Conservation (phyloP, 1,140 invertebrate species). For the Bombus waltoni region DNA sequence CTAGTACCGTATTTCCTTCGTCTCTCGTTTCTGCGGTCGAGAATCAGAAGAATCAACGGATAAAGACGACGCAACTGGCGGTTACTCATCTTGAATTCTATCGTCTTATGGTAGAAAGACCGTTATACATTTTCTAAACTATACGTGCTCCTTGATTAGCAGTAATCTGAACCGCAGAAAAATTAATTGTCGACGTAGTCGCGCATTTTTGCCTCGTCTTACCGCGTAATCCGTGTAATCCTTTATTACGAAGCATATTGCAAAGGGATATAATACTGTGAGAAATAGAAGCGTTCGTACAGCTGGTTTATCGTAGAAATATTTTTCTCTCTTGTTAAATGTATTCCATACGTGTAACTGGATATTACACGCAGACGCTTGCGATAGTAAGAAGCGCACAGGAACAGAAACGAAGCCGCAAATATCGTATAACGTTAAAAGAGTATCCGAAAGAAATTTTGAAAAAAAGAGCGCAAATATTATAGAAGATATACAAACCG, state of each 20-base stretch:
- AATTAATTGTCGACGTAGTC: background rate
- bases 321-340: background rate
- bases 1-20: conserved; percentile 27
- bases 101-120: conserved; percentile 11
- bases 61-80: conserved; percentile 23
- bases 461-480: too few species aligned
- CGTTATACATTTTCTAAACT: background rate
- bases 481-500: too few species aligned
- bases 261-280: too few species aligned
- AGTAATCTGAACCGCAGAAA: background rate
- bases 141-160: background rate
- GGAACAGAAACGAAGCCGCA: too few species aligned
- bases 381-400: background rate
- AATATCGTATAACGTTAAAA: too few species aligned
- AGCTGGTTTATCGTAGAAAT: background rate
- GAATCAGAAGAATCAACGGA: conserved; percentile 12
- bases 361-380: background rate
- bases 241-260: too few species aligned
- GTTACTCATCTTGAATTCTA: conserved; percentile 46
- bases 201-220: background rate
- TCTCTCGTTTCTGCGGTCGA: conserved; percentile 47
- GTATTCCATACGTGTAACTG: background rate
- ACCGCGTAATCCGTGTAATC: too few species aligned
- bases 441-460: too few species aligned
- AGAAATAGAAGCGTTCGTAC: background rate